phyloP scores from a whole-genome alignment of 1,140 invertebrate genomes.

The Cepaea nemoralis region DNA sequence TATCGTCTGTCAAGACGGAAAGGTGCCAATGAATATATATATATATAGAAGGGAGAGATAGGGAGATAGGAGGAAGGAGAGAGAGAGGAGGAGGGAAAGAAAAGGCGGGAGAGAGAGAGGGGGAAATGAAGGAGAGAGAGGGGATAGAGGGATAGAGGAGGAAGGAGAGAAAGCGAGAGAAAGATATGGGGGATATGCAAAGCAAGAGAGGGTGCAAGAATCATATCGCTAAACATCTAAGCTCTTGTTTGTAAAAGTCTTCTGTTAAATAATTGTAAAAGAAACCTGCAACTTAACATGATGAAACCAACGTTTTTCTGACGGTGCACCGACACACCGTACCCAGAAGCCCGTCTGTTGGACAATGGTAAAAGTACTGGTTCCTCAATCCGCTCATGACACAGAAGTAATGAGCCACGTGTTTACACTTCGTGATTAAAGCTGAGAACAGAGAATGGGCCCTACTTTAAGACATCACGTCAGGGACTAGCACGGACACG shows the following conservation, averaged over 20 bases:
- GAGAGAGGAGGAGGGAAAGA: neutral
- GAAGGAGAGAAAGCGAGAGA: neutral
- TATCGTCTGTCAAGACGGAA: too few species aligned
- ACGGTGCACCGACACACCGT: neutral
- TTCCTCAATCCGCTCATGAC: neutral
- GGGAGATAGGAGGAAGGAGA: neutral
- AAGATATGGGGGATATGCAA: neutral
- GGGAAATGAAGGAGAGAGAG: neutral
- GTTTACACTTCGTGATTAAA: constrained; percentile 29
- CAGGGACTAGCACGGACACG: neutral
- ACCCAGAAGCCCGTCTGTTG: neutral
- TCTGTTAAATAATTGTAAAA: too few species aligned
- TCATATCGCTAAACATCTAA: too few species aligned
- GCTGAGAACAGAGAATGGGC: neutral
- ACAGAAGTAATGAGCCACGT: constrained; percentile 1
- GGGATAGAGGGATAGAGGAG: neutral
- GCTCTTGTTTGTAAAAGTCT: too few species aligned
- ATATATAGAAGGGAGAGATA: neutral
- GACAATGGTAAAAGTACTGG: neutral
- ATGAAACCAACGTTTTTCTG: too few species aligned
- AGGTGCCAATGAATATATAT: too few species aligned
- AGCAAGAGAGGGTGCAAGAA: neutral
- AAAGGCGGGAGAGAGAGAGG: neutral
- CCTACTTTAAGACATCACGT: constrained; percentile 13
- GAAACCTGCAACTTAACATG: too few species aligned